Evolutionary conservation across 2,113 vertebrate species (phyloP).

Genomic region (Callorhinus ursinus): DNA sequence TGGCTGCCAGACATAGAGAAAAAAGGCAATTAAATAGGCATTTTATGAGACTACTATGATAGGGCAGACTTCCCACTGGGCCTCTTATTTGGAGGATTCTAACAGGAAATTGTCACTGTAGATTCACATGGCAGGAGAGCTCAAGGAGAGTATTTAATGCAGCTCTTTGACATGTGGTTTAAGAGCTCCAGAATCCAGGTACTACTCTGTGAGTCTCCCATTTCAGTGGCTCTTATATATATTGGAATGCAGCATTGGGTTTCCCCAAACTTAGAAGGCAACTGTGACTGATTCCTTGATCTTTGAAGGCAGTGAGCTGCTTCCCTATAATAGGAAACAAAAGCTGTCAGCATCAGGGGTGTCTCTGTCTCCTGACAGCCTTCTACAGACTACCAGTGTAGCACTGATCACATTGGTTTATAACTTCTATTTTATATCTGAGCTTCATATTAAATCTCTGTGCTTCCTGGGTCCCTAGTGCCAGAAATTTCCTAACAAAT

Average conservation of each 20-base stretch:
- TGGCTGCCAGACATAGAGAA: neutral
- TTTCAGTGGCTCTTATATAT: slow-evolving; percentile 6
- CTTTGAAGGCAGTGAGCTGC: neutral
- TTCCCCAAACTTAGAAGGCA: neutral
- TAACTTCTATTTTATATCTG: neutral
- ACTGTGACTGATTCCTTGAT: neutral
- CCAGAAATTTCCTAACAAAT: neutral
- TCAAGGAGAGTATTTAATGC: neutral
- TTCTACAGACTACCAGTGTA: neutral
- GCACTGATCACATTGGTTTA: neutral
- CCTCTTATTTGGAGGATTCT: neutral
- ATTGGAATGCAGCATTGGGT: neutral
- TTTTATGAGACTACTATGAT: neutral
- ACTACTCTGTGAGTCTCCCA: neutral
- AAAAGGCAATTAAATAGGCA: neutral
- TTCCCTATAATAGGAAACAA: slow-evolving; percentile 28
- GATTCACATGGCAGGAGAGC: neutral
- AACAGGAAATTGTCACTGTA: neutral
- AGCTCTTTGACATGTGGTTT: neutral
- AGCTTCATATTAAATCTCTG: neutral
- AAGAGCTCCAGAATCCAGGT: neutral
- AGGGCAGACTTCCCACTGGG: neutral
- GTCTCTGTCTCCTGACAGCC: neutral
- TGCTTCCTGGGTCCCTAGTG: neutral
- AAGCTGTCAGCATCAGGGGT: neutral